Evolutionary conservation across 1,140 invertebrate genomes (phyloP).

Genomic region (Zaprionus ghesquierei): DNA sequence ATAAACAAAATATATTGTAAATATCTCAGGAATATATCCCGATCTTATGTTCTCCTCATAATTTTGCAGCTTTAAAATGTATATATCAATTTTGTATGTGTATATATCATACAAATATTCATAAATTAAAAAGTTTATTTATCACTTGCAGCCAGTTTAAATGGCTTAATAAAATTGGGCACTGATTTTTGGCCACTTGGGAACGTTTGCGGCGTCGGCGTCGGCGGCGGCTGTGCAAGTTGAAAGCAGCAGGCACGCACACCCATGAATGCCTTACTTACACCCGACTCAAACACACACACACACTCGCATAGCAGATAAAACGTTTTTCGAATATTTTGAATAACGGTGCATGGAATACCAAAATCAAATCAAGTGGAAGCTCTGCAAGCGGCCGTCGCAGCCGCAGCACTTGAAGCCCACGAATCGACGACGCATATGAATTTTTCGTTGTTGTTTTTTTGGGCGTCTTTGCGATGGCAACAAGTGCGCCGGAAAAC

Average conservation of each 20-base stretch:
- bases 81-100: too few species aligned
- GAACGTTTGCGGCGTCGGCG: constrained; percentile 2
- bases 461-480: constrained; percentile 52
- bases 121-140: background rate
- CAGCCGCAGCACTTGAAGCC: constrained; percentile 53
- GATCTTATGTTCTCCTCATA: background rate
- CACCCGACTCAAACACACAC: constrained; percentile 1
- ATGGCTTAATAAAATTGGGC: background rate
- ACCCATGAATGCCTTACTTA: constrained; percentile 8
- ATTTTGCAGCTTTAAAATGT: background rate
- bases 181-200: background rate
- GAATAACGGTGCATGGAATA: constrained; percentile 80
- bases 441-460: constrained; percentile 44
- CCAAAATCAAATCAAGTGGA: constrained; percentile 81
- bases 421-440: constrained; percentile 71
- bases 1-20: too few species aligned
- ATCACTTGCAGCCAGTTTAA: background rate
- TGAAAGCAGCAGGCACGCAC: constrained; percentile 39
- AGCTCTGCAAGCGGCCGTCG: constrained; percentile 43
- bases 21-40: too few species aligned
- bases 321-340: constrained; percentile 81
- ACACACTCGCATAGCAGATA: constrained; percentile 10
- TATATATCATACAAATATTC: too few species aligned
- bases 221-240: constrained; percentile 37
- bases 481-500: constrained; percentile 74